Evolutionary conservation across 2,797 vertebrate species (phyloP).

Genomic region (Esox masquinongy): DNA sequence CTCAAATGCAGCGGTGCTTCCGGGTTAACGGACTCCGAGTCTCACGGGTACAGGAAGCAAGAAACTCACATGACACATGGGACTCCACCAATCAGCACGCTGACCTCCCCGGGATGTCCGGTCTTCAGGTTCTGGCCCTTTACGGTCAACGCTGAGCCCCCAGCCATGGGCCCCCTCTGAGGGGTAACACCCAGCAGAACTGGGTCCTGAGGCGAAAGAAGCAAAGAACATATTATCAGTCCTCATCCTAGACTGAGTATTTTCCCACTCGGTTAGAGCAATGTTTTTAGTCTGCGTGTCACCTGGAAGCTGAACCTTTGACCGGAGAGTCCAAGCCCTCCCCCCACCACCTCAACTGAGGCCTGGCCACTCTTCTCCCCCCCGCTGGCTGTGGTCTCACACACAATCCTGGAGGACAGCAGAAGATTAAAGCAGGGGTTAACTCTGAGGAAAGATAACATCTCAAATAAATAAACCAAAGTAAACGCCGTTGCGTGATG

Average conservation of each 20-base stretch:
- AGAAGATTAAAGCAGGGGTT: conserved; percentile 6
- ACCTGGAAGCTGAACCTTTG: conserved; percentile 92
- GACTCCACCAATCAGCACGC: conserved; percentile 85
- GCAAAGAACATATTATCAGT: conserved; percentile 6
- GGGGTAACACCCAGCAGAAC: conserved; percentile 84
- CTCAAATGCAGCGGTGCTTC: background rate
- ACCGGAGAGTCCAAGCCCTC: conserved; percentile 82
- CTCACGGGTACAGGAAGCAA: no score
- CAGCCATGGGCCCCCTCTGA: conserved; percentile 86
- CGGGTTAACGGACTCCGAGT: background rate
- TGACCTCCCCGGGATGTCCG: conserved; percentile 83
- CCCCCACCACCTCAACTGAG: conserved; percentile 85
- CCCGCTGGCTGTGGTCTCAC: conserved; percentile 80
- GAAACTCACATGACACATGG: conserved; percentile 83
- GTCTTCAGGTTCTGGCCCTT: conserved; percentile 85
- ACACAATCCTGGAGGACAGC: conserved; percentile 81
- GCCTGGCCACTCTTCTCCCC: conserved; percentile 78
- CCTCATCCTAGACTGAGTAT: background rate
- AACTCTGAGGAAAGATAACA: background rate
- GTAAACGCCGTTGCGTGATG: background rate
- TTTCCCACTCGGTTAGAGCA: conserved; percentile 27
- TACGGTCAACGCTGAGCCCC: conserved; percentile 87
- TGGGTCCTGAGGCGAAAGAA: conserved; percentile 77
- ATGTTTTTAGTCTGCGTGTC: conserved; percentile 18
- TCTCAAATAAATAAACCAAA: background rate